Evolutionary conservation across 2,113 vertebrate genomes (phyloP), one percentile per base, ranked within the genome.

Genomic region (Scytalopus superciliaris): DNA sequence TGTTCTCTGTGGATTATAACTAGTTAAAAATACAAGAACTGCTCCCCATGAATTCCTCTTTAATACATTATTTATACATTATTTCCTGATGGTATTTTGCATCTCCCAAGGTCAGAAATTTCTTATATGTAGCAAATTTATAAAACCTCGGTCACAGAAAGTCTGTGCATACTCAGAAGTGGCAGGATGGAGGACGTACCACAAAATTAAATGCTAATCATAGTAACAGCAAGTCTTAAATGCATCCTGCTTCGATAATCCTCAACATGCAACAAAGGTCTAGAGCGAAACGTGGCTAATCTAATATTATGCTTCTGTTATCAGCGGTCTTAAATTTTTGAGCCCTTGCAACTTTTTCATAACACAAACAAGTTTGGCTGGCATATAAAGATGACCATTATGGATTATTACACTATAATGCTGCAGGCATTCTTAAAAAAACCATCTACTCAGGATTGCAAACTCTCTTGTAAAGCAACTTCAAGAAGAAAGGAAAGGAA

Each of bases 221-320:
- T 10, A 89, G 59, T n/a, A 84, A 76, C 84, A 95, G 76, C 62
- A 82, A 45, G 4, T 52, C 78, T 92, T 80, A 91, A 95, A 84
- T 55, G 64, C 83, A 44, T 97, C 95, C 96, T 67, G 70, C 77
- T 93, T 64, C 77, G 81, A 66, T 77, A 89, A 75, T 80, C 80
- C 77, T 79, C 88, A 97, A 83, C 49, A 56, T 5, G 31, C n/a
- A 64, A 67, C 24, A 52, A 64, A 95, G 47, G 28, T 96, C 80
- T 80, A 72, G 57, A 80, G 53, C 24, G 27, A 91, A 87, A 45
- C 37, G 18, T 47, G 30, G 24, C 68, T 92, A 64, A 76, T 47
- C 84, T 75, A 70, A 73, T 33, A 9, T n/a, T 24, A 59, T 6
- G 37, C 64, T n/a, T 80, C 56, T 78, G 56, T 68, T 85, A 86